Evolutionary conservation across 2,797 vertebrate species (phyloP).

Genomic region (Diplodus sargus): DNA sequence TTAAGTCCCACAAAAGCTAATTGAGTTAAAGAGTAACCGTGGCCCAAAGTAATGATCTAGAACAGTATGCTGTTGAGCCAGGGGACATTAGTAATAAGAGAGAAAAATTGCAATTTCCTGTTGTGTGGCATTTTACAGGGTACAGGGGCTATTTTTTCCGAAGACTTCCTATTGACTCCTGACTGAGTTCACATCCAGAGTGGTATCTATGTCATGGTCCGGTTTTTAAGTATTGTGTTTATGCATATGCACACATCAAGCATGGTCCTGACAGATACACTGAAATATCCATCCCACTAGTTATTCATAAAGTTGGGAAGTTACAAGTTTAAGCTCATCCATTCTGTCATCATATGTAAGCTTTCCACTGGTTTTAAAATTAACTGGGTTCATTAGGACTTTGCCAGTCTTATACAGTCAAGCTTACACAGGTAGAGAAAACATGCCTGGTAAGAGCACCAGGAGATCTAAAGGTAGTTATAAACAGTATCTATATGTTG

Average conservation of each 20-base stretch:
- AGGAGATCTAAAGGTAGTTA: not conserved
- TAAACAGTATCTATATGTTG: not conserved
- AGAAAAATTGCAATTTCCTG: not conserved
- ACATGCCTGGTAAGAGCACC: no score
- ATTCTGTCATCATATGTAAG: not conserved
- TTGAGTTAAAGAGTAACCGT: not conserved
- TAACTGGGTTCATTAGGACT: no score
- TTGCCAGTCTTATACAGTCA: no score
- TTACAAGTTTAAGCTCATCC: not conserved
- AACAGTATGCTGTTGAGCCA: not conserved
- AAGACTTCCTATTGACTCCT: not conserved
- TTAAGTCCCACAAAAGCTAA: constrained; percentile 13
- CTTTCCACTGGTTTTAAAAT: no score
- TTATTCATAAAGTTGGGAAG: not conserved
- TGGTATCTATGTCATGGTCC: not conserved
- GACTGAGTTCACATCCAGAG: not conserved
- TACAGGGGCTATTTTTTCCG: not conserved
- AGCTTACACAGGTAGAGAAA: not conserved
- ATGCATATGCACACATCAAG: not conserved
- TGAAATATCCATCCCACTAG: not conserved
- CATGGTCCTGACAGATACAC: not conserved
- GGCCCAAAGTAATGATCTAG: not conserved
- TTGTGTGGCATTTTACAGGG: not conserved
- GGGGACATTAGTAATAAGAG: constrained; percentile 7
- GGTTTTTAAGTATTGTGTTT: not conserved